Conservation (phyloP, 2,888 invertebrate genomes). For the Xylota segnis region DNA sequence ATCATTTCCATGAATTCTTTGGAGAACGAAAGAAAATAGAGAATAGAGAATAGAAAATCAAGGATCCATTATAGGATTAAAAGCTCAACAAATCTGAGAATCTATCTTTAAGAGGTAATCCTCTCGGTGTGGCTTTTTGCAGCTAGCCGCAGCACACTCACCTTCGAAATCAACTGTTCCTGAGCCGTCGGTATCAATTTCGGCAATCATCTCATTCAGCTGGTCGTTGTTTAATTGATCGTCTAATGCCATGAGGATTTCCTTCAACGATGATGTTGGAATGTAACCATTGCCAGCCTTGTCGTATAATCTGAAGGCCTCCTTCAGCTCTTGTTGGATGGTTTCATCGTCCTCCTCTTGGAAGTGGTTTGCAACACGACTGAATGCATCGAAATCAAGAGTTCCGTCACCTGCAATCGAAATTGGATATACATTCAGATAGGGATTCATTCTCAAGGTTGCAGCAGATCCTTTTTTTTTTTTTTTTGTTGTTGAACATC, state of each 20-base stretch:
- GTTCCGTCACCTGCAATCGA: constrained; percentile 70
- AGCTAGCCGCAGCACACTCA: constrained; percentile 83
- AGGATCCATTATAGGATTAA: constrained; percentile 26
- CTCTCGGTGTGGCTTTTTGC: background rate
- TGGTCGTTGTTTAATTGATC: constrained; percentile 97
- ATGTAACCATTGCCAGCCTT: constrained; percentile 99
- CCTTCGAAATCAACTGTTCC: constrained; percentile 99
- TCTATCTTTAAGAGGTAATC: background rate
- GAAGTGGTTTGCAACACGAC: constrained; percentile 68
- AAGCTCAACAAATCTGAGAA: constrained; percentile 20
- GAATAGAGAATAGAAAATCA: constrained; percentile 84
- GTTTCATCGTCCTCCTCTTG: constrained; percentile 97
- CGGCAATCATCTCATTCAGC: constrained; percentile 98
- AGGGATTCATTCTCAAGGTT: constrained; percentile 41
- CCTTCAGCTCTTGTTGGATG: constrained; percentile 98
- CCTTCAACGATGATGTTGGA: constrained; percentile 95
- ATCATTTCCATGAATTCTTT: constrained; percentile 99
- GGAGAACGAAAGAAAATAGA: too few species aligned
- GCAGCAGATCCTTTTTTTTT: background rate
- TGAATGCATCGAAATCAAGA: constrained; percentile 73
- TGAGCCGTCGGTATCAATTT: constrained; percentile 99
- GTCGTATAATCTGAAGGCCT: constrained; percentile 99
- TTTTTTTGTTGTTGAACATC: too few species aligned
- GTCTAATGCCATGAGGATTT: constrained; percentile 97
- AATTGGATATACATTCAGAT: background rate